phyloP scores from a whole-genome alignment of 2,888 invertebrate genomes.

The Nymphalis urticae region DNA sequence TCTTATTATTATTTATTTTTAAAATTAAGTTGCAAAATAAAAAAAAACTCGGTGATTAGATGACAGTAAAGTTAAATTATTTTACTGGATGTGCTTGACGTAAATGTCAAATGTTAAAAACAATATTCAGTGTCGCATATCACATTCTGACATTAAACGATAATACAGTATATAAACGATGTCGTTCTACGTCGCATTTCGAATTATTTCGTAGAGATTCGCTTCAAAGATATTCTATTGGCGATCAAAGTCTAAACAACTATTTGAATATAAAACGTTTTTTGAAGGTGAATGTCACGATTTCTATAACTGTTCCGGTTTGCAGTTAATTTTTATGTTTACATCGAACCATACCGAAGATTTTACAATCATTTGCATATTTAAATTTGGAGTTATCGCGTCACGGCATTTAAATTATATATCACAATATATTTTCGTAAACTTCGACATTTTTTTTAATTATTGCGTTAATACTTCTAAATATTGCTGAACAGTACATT shows the following conservation, averaged over 20 bases:
- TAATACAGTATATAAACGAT: too few species aligned
- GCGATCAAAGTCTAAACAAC: background rate
- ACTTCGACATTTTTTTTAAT: background rate
- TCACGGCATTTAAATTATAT: background rate
- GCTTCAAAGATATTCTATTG: background rate
- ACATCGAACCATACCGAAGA: constrained; percentile 2
- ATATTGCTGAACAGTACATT: background rate
- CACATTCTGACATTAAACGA: too few species aligned
- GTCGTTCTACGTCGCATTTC: too few species aligned
- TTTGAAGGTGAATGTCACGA: constrained; percentile 21
- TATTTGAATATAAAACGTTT: constrained; percentile 15
- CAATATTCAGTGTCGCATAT: too few species aligned
- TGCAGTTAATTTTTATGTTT: background rate
- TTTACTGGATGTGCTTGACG: too few species aligned
- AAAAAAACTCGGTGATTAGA: too few species aligned
- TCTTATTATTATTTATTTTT: too few species aligned
- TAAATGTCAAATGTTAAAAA: too few species aligned
- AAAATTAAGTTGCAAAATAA: too few species aligned
- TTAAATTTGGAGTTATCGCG: background rate
- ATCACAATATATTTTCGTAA: background rate
- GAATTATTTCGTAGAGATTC: too few species aligned
- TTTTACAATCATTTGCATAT: background rate
- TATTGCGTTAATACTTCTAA: background rate
- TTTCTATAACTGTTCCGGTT: constrained; percentile 22
- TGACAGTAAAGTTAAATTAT: too few species aligned